Evolutionary conservation across 2,888 invertebrate genomes (phyloP).

Genomic region (Lycia hirtaria): DNA sequence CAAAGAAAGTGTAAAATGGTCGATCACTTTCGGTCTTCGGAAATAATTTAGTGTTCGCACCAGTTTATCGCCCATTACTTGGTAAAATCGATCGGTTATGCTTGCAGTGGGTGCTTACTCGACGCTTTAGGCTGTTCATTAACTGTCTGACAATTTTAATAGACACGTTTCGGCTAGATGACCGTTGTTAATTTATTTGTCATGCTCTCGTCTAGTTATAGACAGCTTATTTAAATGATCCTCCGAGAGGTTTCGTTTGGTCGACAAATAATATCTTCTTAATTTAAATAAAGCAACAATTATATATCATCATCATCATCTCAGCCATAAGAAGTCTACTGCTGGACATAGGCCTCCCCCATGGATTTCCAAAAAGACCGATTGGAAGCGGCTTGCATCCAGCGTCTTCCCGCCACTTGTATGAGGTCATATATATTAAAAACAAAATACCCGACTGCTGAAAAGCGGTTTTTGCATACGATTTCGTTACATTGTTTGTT

Average conservation of each 20-base stretch:
- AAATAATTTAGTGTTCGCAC: slow-evolving; percentile 50
- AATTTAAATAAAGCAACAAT: no score
- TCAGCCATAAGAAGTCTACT: background rate
- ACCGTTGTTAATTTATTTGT: slow-evolving; percentile 22
- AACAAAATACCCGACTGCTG: no score
- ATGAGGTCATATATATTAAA: no score
- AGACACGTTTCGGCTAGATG: slow-evolving; percentile 21
- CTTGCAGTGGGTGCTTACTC: slow-evolving; percentile 42
- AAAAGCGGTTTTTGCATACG: no score
- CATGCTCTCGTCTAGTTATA: slow-evolving; percentile 14
- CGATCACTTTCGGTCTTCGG: slow-evolving; percentile 65
- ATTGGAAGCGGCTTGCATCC: no score
- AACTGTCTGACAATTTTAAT: slow-evolving; percentile 26
- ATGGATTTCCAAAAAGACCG: no score
- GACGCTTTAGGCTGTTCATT: slow-evolving; percentile 32
- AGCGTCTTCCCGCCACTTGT: no score
- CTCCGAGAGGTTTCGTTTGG: slow-evolving; percentile 4
- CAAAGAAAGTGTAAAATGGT: slow-evolving; percentile 70
- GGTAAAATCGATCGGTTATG: slow-evolving; percentile 48
- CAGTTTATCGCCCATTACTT: slow-evolving; percentile 46
- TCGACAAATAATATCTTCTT: no score
- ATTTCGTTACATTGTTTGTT: no score
- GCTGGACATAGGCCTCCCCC: no score
- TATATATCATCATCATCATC: background rate
- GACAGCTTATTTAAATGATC: slow-evolving; percentile 19